Percentiles rank a stretch among this genome's conserved stretches.
Conservation (phyloP, 1,140 invertebrate genomes). For the Plectus sambesii region DNA sequence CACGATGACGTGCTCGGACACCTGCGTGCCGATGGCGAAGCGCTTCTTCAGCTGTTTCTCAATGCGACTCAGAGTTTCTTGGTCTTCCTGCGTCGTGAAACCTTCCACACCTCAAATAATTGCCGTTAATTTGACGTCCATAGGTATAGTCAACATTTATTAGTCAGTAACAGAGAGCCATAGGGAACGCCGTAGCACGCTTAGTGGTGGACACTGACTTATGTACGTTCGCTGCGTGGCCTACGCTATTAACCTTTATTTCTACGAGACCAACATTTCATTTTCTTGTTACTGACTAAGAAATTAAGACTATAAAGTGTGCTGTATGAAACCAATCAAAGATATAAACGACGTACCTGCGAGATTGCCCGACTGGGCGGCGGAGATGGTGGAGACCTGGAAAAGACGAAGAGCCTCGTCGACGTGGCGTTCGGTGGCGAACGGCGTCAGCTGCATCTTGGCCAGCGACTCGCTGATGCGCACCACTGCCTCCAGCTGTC, state of each 20-base stretch:
- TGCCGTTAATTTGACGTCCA: too few species aligned
- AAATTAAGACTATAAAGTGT: neutral
- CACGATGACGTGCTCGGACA: slow-evolving; percentile 83
- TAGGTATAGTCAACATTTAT: too few species aligned
- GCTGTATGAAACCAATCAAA: too few species aligned
- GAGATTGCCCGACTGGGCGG: slow-evolving; percentile 78
- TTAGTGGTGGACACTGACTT: too few species aligned
- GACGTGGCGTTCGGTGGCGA: slow-evolving; percentile 79
- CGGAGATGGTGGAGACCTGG: slow-evolving; percentile 91
- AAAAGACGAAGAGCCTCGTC: slow-evolving; percentile 96
- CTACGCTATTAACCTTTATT: too few species aligned
- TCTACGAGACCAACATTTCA: too few species aligned
- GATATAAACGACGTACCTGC: slow-evolving; percentile 54
- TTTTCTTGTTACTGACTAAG: too few species aligned
- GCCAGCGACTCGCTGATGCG: slow-evolving; percentile 90
- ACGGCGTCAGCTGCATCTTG: slow-evolving; percentile 90
- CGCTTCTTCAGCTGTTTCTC: slow-evolving; percentile 87
- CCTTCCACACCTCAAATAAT: slow-evolving; percentile 72
- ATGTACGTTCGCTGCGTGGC: neutral
- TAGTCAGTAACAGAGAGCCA: too few species aligned
- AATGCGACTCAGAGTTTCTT: slow-evolving; percentile 71
- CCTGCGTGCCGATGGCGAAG: slow-evolving; percentile 88
- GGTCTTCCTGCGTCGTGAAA: slow-evolving; percentile 86
- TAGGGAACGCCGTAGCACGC: too few species aligned
- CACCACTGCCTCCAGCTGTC: slow-evolving; percentile 90